Percentiles rank a stretch among this genome's conserved stretches.
Conservation (phyloP, 2,113 vertebrate species). For the Chlorodrepanis virens region DNA sequence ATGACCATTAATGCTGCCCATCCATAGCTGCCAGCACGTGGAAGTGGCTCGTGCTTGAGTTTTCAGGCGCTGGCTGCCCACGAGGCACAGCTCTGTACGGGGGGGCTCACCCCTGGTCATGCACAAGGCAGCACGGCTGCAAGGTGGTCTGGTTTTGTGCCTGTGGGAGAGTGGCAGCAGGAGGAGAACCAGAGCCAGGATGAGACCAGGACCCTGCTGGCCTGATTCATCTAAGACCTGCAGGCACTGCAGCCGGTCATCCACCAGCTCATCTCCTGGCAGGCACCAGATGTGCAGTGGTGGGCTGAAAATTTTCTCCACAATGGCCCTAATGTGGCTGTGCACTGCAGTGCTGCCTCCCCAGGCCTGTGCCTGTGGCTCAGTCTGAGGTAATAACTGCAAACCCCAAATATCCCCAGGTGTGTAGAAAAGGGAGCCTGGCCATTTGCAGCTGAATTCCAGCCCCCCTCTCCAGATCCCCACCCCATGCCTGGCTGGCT, state of each 20-base stretch:
- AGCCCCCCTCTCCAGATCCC: background rate
- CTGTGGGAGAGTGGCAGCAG: background rate
- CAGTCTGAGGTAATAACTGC: background rate
- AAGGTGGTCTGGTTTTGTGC: background rate
- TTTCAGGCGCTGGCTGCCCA: background rate
- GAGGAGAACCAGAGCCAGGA: background rate
- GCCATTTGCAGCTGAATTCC: background rate
- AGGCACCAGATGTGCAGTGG: background rate
- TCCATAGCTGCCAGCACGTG: background rate
- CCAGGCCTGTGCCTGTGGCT: fast-evolving
- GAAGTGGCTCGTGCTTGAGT: background rate
- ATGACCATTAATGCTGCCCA: background rate
- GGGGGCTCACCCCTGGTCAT: fast-evolving
- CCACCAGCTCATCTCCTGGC: background rate
- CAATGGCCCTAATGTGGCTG: fast-evolving
- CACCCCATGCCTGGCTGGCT: background rate
- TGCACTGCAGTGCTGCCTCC: background rate
- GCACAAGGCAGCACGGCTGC: background rate
- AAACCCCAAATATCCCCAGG: background rate
- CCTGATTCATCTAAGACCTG: background rate
- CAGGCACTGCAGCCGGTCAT: fast-evolving
- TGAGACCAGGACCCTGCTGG: background rate
- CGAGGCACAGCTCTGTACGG: fast-evolving
- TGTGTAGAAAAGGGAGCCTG: background rate
- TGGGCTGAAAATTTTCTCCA: background rate